phyloP scores from a whole-genome alignment of 2,888 invertebrate species.

The Pimpla rufipes region DNA sequence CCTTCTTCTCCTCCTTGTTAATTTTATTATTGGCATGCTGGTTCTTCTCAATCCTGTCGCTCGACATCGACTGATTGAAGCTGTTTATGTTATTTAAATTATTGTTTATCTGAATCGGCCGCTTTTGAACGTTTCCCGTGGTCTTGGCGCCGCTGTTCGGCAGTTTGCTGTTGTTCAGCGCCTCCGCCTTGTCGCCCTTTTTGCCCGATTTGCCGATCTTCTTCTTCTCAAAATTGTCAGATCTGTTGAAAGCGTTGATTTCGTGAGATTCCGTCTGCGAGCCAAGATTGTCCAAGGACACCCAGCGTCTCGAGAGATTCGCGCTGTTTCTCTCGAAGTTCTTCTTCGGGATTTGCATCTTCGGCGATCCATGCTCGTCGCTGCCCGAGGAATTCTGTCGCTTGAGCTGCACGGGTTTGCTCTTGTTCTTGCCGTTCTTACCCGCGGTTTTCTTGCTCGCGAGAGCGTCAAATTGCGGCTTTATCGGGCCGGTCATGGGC shows the following conservation, averaged over 20 bases:
- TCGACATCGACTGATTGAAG: slow-evolving; percentile 78
- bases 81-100: slow-evolving; percentile 80
- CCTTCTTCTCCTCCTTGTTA: slow-evolving; percentile 86
- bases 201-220: slow-evolving; percentile 77
- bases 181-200: slow-evolving; percentile 82
- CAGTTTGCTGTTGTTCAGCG: slow-evolving; percentile 84
- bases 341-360: slow-evolving; percentile 81
- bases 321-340: slow-evolving; percentile 83
- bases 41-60: slow-evolving; percentile 82
- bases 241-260: slow-evolving; percentile 78
- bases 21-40: slow-evolving; percentile 86
- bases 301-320: slow-evolving; percentile 85
- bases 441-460: slow-evolving; percentile 82
- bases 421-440: slow-evolving; percentile 84
- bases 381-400: slow-evolving; percentile 87
- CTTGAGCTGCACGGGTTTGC: slow-evolving; percentile 85
- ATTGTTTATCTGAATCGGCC: slow-evolving; percentile 80
- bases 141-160: slow-evolving; percentile 81
- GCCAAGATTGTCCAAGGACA: slow-evolving; percentile 83
- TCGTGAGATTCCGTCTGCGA: slow-evolving; percentile 79
- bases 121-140: slow-evolving; percentile 77
- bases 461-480: slow-evolving; percentile 55
- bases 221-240: slow-evolving; percentile 82
- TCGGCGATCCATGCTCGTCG: slow-evolving; percentile 85
- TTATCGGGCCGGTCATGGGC: slow-evolving; percentile 75